Percentiles rank a stretch among this genome's conserved stretches.
These are phyloP conservation scores for Drosophila arawakana DNA, from an alignment of 1,140 invertebrate species.

Conservation along the genomic window DNA sequence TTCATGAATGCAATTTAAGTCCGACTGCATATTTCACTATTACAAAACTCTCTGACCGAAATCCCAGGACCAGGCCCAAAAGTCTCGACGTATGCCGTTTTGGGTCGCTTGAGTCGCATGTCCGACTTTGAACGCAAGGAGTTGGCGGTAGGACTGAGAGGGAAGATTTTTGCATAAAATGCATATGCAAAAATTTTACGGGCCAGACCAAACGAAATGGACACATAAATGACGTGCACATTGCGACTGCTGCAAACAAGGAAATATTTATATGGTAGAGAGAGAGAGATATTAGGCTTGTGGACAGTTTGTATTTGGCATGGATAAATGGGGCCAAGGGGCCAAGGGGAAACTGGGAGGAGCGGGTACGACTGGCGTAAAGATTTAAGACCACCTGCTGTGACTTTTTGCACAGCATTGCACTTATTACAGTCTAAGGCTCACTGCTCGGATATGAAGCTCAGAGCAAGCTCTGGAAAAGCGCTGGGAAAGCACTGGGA, in stretches of 20 bases:
- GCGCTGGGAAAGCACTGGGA: no score
- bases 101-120: constrained; percentile 52
- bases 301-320: constrained; percentile 49
- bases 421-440: constrained; percentile 22
- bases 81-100: constrained; percentile 58
- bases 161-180: constrained; percentile 22
- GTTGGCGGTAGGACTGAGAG: neutral
- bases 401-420: constrained; percentile 19
- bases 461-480: neutral
- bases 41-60: constrained; percentile 53
- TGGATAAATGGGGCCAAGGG: no score
- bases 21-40: constrained; percentile 70
- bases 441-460: constrained; percentile 1
- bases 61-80: constrained; percentile 23
- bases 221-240: constrained; percentile 39
- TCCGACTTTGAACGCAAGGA: constrained; percentile 17
- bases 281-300: constrained; percentile 41
- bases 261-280: constrained; percentile 66
- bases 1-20: constrained; percentile 75
- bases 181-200: constrained; percentile 68
- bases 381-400: constrained; percentile 50
- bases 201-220: constrained; percentile 14
- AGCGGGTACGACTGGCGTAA: neutral
- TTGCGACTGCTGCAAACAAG: constrained; percentile 43
- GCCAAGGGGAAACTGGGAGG: neutral